Percentiles rank a stretch among this genome's conserved stretches.
These are phyloP conservation scores for Heliconius charithonia DNA, from an alignment of 2,888 invertebrate species.

Conservation along the genomic window DNA sequence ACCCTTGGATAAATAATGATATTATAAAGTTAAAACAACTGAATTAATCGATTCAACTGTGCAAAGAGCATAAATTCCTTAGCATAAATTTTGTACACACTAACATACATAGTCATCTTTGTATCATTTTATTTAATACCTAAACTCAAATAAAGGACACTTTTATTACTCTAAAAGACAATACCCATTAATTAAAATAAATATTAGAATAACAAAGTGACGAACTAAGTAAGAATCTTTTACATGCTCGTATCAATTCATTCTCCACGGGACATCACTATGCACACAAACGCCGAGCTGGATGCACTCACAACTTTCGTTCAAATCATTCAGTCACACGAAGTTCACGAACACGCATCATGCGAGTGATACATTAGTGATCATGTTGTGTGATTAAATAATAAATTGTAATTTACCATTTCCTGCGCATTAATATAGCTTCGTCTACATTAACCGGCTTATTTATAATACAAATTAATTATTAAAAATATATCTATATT, in stretches of 20 bases:
- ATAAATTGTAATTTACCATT: constrained; percentile 9
- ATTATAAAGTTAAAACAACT: too few species aligned
- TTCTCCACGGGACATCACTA: background rate
- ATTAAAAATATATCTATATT: background rate
- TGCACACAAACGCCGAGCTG: background rate
- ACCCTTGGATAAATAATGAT: too few species aligned
- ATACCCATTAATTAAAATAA: too few species aligned
- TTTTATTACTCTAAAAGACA: too few species aligned
- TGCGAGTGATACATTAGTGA: constrained; percentile 18
- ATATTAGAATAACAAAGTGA: too few species aligned
- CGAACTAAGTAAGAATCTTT: too few species aligned
- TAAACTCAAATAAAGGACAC: too few species aligned
- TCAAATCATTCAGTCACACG: constrained; percentile 1
- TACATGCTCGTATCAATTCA: background rate
- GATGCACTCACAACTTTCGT: background rate
- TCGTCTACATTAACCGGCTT: background rate
- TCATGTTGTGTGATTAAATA: constrained; percentile 19
- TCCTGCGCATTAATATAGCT: constrained; percentile 13
- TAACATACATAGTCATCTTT: too few species aligned
- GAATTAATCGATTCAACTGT: too few species aligned
- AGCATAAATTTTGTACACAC: too few species aligned
- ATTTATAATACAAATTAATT: background rate
- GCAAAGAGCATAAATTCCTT: too few species aligned
- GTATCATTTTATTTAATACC: too few species aligned
- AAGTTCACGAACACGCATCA: constrained; percentile 22